phyloP scores from a whole-genome alignment of 2,797 vertebrate species.

The Gadopsis bispinosus region DNA sequence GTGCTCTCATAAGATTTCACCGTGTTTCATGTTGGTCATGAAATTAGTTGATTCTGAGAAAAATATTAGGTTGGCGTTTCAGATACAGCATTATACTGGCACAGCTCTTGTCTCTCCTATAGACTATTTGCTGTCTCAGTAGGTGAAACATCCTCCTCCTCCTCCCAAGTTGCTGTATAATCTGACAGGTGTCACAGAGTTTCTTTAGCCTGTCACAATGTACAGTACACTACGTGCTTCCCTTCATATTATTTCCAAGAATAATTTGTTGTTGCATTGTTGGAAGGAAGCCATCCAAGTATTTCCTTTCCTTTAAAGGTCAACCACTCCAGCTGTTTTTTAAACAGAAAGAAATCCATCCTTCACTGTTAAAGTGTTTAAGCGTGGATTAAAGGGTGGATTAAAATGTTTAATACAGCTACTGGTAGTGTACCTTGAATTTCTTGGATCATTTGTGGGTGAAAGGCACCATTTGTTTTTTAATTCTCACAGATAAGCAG shows the following conservation, averaged over 20 bases:
- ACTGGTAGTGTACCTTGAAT: constrained; percentile 35
- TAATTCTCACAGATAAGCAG: constrained; percentile 9
- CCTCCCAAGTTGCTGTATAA: constrained; percentile 14
- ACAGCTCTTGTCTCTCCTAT: constrained; percentile 1
- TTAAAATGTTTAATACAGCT: constrained; percentile 45
- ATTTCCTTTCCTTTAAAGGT: constrained; percentile 5
- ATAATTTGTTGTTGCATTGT: constrained; percentile 5
- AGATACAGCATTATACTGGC: background rate
- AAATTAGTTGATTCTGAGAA: background rate
- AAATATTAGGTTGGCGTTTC: background rate
- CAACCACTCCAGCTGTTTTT: constrained; percentile 26
- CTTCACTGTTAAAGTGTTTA: constrained; percentile 41
- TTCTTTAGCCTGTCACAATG: constrained; percentile 17
- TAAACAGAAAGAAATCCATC: constrained; percentile 28
- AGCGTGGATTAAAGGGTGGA: constrained; percentile 46
- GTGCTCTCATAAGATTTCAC: background rate
- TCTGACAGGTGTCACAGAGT: constrained; percentile 37
- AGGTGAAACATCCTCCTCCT: constrained; percentile 29
- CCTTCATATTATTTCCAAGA: constrained; percentile 19
- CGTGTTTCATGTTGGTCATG: background rate
- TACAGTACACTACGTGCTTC: background rate
- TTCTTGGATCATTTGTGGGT: constrained; percentile 23
- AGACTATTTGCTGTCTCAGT: constrained; percentile 16
- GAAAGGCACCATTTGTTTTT: constrained; percentile 19
- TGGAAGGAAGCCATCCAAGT: constrained; percentile 13